Conservation (phyloP, 2,113 vertebrate species). For the Ursus arctos region DNA sequence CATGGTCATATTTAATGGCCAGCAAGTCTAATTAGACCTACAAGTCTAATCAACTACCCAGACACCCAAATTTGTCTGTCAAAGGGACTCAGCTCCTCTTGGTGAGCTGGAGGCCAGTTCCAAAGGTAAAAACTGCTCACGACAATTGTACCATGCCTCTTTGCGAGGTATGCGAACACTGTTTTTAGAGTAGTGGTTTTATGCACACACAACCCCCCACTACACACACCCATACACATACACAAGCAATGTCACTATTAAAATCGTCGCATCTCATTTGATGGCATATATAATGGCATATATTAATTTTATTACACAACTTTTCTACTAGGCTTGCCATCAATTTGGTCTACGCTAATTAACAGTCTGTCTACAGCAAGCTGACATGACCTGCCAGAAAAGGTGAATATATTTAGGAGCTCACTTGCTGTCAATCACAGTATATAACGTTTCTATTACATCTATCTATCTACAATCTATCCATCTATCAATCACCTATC, state of each 20-base stretch:
- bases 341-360: neutral
- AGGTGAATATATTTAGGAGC: neutral
- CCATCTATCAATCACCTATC: neutral
- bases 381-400: neutral
- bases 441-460: no score
- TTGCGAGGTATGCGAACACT: fast-evolving
- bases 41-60: no score
- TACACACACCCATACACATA: neutral
- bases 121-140: neutral
- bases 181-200: neutral
- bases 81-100: neutral
- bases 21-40: no score
- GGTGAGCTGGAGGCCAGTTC: no score
- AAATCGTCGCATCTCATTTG: neutral
- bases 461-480: neutral
- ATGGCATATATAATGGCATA: neutral
- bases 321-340: neutral
- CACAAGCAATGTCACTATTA: neutral
- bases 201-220: neutral
- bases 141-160: neutral
- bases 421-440: neutral
- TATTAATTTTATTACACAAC: no score
- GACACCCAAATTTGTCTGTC: neutral
- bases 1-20: neutral
- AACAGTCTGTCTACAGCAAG: neutral